phyloP scores from a whole-genome alignment of 2,888 invertebrate species.

The Erpobdella octoculata region DNA sequence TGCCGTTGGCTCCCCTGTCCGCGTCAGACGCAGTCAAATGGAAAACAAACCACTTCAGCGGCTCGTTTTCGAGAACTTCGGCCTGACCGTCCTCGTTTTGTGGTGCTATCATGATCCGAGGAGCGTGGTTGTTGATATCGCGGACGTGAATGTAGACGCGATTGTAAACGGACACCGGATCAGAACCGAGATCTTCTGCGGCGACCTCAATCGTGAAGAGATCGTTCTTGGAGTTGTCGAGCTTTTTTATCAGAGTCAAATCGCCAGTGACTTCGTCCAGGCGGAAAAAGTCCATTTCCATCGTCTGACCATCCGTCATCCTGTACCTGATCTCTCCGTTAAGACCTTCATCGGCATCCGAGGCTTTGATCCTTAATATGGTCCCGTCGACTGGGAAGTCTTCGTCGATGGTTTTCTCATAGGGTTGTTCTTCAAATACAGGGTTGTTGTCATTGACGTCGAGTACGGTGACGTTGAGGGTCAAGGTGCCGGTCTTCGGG shows the following conservation, averaged over 20 bases:
- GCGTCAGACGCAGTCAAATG: neutral
- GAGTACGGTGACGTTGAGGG: neutral
- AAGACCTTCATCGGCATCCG: neutral
- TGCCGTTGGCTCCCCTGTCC: constrained; percentile 17
- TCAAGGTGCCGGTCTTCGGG: neutral
- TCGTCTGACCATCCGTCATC: neutral
- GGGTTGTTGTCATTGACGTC: constrained; percentile 22
- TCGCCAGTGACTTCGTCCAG: constrained; percentile 4
- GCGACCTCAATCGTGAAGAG: neutral
- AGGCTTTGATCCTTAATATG: neutral
- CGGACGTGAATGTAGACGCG: neutral
- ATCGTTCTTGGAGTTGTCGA: neutral
- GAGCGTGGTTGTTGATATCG: constrained; percentile 17
- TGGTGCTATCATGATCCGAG: neutral
- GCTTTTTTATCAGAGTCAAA: neutral
- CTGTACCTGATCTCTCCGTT: constrained; percentile 9
- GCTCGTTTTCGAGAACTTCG: constrained; percentile 11
- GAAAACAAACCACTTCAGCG: neutral
- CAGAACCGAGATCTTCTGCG: neutral
- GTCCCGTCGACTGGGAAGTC: neutral
- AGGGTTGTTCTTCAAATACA: constrained; percentile 4
- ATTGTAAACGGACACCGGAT: neutral
- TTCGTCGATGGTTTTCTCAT: neutral
- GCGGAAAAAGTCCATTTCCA: neutral
- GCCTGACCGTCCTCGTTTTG: neutral